phyloP scores from a whole-genome alignment of 2,113 vertebrate genomes.

The Rynchops niger region DNA sequence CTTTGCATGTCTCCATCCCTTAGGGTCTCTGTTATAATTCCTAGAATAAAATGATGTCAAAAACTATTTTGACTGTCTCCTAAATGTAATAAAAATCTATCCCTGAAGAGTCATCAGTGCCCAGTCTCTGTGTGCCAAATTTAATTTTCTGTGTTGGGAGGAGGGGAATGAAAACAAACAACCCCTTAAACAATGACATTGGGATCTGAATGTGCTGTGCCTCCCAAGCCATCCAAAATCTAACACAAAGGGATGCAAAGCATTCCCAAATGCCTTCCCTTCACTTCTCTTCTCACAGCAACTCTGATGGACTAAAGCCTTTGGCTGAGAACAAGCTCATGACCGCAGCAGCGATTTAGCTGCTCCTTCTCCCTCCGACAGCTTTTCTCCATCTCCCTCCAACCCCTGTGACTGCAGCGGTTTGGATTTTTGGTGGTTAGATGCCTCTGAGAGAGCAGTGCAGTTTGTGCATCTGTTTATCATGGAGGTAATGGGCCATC shows the following conservation, averaged over 20 bases:
- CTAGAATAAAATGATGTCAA: constrained; percentile 53
- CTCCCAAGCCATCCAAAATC: background rate
- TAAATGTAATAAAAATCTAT: constrained; percentile 59
- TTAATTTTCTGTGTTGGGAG: constrained; percentile 33
- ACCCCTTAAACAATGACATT: constrained; percentile 25
- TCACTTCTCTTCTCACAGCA: background rate
- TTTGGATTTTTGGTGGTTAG: background rate
- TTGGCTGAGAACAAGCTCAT: background rate
- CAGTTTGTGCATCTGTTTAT: background rate
- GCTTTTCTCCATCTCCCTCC: background rate
- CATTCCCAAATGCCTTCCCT: constrained; percentile 26
- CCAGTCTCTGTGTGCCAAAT: background rate
- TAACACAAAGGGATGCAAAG: constrained; percentile 18
- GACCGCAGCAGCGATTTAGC: background rate
- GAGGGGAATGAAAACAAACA: constrained; percentile 49
- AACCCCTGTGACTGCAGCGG: background rate
- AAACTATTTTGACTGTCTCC: constrained; percentile 47
- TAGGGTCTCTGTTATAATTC: constrained; percentile 48
- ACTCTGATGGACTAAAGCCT: background rate
- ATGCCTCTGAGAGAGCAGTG: background rate
- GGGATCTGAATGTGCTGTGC: constrained; percentile 26
- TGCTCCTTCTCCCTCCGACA: background rate
- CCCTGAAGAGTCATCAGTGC: constrained; percentile 53
- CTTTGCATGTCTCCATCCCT: constrained; percentile 24
- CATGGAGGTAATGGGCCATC: background rate